Evolutionary conservation across 2,797 vertebrate genomes (phyloP).

Genomic region (Sphenopsis melanotis): DNA sequence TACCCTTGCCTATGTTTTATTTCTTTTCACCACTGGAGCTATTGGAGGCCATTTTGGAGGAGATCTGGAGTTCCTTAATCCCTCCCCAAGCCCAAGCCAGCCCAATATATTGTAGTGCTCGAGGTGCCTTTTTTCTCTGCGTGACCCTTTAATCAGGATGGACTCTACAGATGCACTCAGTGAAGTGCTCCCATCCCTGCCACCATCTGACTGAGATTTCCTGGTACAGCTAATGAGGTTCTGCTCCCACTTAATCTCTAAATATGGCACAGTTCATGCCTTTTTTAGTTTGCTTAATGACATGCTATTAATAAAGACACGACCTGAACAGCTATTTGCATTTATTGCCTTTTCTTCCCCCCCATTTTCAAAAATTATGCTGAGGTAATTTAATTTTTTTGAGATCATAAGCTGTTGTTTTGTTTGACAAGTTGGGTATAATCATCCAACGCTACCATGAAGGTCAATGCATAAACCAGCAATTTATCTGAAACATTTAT

Average conservation of each 20-base stretch:
- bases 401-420: slow-evolving; percentile 32
- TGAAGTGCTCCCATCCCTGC: slow-evolving; percentile 23
- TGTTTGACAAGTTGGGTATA: slow-evolving; percentile 14
- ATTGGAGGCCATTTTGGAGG: not conserved
- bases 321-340: slow-evolving; percentile 33
- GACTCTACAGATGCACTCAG: not conserved
- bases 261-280: slow-evolving; percentile 37
- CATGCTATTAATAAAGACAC: slow-evolving; percentile 47
- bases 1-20: not conserved
- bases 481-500: slow-evolving; percentile 49
- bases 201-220: slow-evolving; percentile 23
- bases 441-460: not conserved
- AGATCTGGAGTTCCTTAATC: not conserved
- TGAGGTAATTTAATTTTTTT: slow-evolving; percentile 22
- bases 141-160: not conserved
- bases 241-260: slow-evolving; percentile 53
- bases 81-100: not conserved
- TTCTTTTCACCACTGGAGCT: not conserved
- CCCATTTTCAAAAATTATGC: not conserved
- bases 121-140: not conserved
- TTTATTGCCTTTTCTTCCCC: slow-evolving; percentile 1
- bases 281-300: slow-evolving; percentile 60
- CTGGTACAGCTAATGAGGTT: slow-evolving; percentile 49
- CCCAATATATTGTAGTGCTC: not conserved
- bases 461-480: not conserved